Evolutionary conservation across 2,113 vertebrate genomes (phyloP), one percentile per base, ranked within the genome.

Genomic region (Pagrus major): DNA sequence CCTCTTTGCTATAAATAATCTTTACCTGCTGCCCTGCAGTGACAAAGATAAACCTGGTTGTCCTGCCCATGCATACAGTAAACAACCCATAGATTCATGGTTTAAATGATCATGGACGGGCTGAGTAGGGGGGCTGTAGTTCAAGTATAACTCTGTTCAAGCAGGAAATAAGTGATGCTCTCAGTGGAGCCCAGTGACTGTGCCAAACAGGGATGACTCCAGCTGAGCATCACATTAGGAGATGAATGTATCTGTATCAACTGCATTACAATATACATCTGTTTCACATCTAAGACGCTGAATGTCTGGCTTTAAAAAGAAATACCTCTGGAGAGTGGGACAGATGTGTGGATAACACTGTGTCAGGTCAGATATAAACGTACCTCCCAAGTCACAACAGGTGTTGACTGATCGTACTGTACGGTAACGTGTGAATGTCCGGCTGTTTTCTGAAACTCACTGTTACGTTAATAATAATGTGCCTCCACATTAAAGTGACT

Each of bases 401-500:
- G 29, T 66, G 73, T 71, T 63, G 39, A 60, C 46, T 71, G 54
- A 61, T 8, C 16, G 3, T 42, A 63, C 33, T 76, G 75, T 78
- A 64, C 69, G 63, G 55, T 66, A 4, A 52, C 66, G 42, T 5
- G 55, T 64, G 69, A 81, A 29, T 41, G 35, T 76, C 54, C 37
- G 46, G 46, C 37, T 70, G 72, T 20, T 60, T 74, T 52, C 33
- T 76, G 64, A 72, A 83, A 77, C 18, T 73, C 35, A 65, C 20
- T 33, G 65, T 78, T 41, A 59, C 70, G 25, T 80, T 58, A 46
- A 64, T 78, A 79, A 78, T 73, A 55, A 84, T 82, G 89, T 92
- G 88, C 87, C 88, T 91, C 83, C 35, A 67, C 35, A 44, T 68
- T 74, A 55, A 77, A 82, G 87, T 90, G 87, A 88, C 86, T 89